Base-by-base conservation (phyloP, 2,888 invertebrate species). In the Tipula vernalis region DNA sequence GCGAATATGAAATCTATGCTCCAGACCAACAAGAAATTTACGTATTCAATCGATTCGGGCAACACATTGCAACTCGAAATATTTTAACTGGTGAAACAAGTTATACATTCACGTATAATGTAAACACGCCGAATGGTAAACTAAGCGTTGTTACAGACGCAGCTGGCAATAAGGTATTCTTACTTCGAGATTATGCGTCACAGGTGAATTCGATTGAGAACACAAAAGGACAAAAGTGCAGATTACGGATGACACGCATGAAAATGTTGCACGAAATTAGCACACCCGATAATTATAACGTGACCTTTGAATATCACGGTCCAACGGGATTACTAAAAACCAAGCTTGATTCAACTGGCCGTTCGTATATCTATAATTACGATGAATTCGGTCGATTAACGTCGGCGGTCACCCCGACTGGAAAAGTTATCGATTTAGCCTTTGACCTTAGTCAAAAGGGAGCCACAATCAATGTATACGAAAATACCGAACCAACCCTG, bases 11-110 rank as follows among this genome's bases (percentile, higher is more conserved):
- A 91, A 98, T 99, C 87, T 97, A 97, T 89, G 97, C 98, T 0
- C 97, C 98, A 0, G 98, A 98, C 89, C 97, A 98, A 3, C 98
- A 98, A 91, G 99, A 99, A 91, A 96, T 97, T 87, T 98, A 98
- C 89, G 95, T 98, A 36, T 98, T 98, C 92, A 98, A 98, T 89
- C 93, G 97, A 88, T 98, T 98, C 90, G 99, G 99, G 0, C 98
- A 98, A 90, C 99, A 99, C 90, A 95, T 98, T 3, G 95, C 96
- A 87, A 99, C 98, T 0, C 96, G 96, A 89, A 98, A 98, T 90
- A 98, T 99, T 87, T 92, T 99, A n/a, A 98, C 98, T 0, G 98
- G 97, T 0, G 97, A 98, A 91, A 97, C 96, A 3, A 95, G 97
- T 88, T 99, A 98, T 90, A 95, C 96, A 2, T 99, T 99, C 90